phyloP scores from a whole-genome alignment of 2,113 vertebrate species.

The Aegithalos caudatus region DNA sequence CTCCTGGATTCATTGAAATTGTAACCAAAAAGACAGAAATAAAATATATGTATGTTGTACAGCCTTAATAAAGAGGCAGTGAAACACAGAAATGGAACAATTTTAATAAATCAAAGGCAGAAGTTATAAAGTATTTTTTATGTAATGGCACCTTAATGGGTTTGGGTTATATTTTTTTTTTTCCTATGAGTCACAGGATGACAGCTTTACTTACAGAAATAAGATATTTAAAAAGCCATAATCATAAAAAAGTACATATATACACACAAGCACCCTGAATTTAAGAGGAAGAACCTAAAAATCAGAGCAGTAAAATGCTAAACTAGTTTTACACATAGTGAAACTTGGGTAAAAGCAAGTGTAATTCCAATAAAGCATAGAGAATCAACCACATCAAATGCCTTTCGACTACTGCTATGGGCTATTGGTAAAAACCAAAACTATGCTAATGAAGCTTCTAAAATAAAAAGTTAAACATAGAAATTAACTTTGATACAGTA shows the following conservation, averaged over 20 bases:
- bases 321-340: neutral
- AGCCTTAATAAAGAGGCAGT: neutral
- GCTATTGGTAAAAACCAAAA: slow-evolving; percentile 22
- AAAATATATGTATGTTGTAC: too few relatives aligned
- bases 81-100: neutral
- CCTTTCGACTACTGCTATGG: neutral
- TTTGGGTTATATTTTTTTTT: neutral
- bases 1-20: neutral
- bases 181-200: rapidly evolving
- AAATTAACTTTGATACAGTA: neutral
- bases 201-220: neutral
- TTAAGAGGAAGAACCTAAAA: neutral
- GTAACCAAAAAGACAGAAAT: neutral
- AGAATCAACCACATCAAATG: slow-evolving; percentile 44
- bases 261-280: neutral
- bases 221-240: neutral
- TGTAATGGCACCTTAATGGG: neutral
- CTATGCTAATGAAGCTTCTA: neutral
- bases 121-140: neutral
- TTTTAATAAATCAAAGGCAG: neutral
- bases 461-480: neutral
- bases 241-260: neutral
- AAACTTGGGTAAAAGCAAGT: neutral
- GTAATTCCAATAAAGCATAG: neutral
- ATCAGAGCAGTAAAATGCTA: neutral